Conservation (phyloP, 2,888 invertebrate genomes). For the Leptinotarsa tumamoca region DNA sequence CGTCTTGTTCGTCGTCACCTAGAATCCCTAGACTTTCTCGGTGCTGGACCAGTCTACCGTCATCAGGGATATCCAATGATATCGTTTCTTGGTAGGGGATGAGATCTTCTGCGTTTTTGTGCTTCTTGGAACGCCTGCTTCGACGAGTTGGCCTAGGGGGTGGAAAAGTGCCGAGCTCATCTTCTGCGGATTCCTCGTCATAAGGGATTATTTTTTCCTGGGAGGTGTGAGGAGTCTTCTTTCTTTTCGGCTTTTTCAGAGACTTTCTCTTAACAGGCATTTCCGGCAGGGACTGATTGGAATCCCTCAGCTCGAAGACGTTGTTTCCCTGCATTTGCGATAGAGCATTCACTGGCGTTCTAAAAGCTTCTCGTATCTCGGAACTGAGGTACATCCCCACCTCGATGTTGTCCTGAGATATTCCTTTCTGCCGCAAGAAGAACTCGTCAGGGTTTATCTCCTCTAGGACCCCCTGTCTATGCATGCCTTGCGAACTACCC, state of each 20-base stretch:
- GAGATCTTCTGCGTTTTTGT: conserved; percentile 53
- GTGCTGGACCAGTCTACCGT: conserved; percentile 39
- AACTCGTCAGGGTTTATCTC: conserved; percentile 91
- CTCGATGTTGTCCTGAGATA: conserved; percentile 85
- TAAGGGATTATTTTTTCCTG: conserved; percentile 59
- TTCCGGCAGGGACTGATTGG: conserved; percentile 63
- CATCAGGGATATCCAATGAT: conserved; percentile 45
- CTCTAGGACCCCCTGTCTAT: conserved; percentile 78
- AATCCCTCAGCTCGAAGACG: conserved; percentile 53
- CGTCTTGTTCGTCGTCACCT: conserved; percentile 62
- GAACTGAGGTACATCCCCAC: conserved; percentile 81
- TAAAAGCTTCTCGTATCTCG: conserved; percentile 84
- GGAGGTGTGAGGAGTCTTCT: conserved; percentile 65
- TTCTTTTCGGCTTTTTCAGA: conserved; percentile 64
- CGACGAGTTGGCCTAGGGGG: conserved; percentile 72
- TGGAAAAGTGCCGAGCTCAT: conserved; percentile 51
- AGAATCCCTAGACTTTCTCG: conserved; percentile 52
- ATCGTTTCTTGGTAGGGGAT: conserved; percentile 65
- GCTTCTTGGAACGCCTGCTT: conserved; percentile 63
- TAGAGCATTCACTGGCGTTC: conserved; percentile 74
- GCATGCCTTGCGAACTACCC: conserved; percentile 70
- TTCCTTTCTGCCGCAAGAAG: conserved; percentile 84
- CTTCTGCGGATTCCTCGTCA: conserved; percentile 58
- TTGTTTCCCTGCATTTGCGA: conserved; percentile 69
- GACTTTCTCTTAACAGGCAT: conserved; percentile 68